Conservation (phyloP, 2,797 vertebrate genomes). For the Nasua narica region DNA sequence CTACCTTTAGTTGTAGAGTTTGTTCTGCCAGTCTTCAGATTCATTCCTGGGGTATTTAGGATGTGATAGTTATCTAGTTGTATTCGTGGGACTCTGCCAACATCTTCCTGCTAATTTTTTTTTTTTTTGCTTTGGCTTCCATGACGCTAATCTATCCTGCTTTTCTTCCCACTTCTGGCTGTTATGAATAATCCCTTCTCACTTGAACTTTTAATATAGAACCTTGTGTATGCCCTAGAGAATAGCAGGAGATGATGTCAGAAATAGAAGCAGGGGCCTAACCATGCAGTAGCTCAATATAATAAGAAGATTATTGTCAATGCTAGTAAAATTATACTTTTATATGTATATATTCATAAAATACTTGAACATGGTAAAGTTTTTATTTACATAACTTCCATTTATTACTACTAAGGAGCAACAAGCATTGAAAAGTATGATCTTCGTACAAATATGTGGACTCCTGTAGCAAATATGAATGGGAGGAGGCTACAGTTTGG, state of each 20-base stretch:
- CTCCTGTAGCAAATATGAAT: slow-evolving; percentile 96
- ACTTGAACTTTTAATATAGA: not conserved
- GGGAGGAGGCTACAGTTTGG: slow-evolving; percentile 96
- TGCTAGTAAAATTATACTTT: not conserved
- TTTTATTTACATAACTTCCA: slow-evolving; percentile 11
- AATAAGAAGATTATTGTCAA: not conserved
- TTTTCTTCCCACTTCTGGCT: not conserved
- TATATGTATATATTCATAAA: not conserved
- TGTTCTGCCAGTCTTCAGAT: not conserved
- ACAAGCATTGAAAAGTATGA: slow-evolving; percentile 99
- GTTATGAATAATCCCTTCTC: not conserved
- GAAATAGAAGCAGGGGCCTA: not conserved
- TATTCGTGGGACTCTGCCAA: not conserved
- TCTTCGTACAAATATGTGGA: slow-evolving; percentile 94
- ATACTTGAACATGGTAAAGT: not conserved
- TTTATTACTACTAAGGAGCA: slow-evolving; percentile 87
- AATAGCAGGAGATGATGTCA: not conserved
- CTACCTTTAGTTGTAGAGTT: not conserved
- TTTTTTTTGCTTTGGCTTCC: not conserved
- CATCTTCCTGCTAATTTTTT: not conserved
- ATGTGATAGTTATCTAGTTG: not conserved
- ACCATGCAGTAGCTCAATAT: not conserved
- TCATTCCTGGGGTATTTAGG: not conserved
- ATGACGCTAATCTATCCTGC: not conserved
- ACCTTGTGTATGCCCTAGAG: not conserved